Evolutionary conservation across 1,140 invertebrate species (phyloP), one percentile per base, ranked within the genome.

Genomic region (Ceratoteleas bidentatus): DNA sequence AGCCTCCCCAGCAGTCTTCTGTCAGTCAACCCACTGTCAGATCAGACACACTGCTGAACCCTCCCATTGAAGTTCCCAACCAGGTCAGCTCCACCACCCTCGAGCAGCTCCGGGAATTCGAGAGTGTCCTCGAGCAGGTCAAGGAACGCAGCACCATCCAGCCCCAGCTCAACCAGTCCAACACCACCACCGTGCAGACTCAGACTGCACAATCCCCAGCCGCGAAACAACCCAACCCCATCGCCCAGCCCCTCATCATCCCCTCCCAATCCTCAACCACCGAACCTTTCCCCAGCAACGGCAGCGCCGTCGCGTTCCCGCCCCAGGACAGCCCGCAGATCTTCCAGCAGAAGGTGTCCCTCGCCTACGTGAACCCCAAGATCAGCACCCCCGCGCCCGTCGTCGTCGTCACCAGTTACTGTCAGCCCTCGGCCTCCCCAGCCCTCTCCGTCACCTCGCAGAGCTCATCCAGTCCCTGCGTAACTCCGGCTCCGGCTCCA

Each of bases 71-170:
- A 13, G 89, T 90, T 7, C 85, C 89, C 3, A 92, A 92, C 81
- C 88, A 91, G 69, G 91, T 93, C 6, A 93, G 92, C 68, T 93
- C 93, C 0, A 93, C 92, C 3, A 96, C 95, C 8, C 87, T 96
- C 16, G 95, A 96, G 87, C 95, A 96, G 83, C 85, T 96, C 6
- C 90, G 95, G 38, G 96, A 96, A 88, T 96, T 96, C 85, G 96
- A 96, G 87, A 95, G 95, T 88, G 95, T 96, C 0, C 90, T 96
- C 47, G 95, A 96, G 86, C 95, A 96, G 89, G 94, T 96, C 1
- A 96, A 96, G 85, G 95, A 96, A 87, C 89, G 95, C 45, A 95
- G 94, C 69, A 94, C 93, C 0, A 93, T 93, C 2, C 93, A 93
- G 74, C 91, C 91, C 2, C 90, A 90, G 36, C 65, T 85, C 15